Percentiles rank a stretch among this genome's conserved stretches.
phyloP scores from a whole-genome alignment of 1,140 invertebrate genomes.

The Drosophila quadrilineata region DNA sequence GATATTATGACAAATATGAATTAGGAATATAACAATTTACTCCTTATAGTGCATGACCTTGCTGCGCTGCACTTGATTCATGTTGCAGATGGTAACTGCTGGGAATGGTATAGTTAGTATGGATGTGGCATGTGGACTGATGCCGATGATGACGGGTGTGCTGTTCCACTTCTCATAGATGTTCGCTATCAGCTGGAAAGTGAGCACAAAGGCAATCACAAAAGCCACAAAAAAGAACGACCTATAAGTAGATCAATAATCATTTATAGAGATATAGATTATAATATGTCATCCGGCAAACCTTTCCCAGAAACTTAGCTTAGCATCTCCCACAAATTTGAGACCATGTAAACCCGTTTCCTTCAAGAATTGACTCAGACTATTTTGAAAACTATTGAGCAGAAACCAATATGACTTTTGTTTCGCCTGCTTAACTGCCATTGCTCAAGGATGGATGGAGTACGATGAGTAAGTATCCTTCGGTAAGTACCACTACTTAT shows the following conservation, averaged over 20 bases:
- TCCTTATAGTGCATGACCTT: conserved; percentile 52
- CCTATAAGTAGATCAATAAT: conserved; percentile 17
- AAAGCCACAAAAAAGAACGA: conserved; percentile 83
- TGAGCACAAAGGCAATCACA: conserved; percentile 84
- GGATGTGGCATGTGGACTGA: conserved; percentile 85
- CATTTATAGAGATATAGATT: background rate
- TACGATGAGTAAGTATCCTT: background rate
- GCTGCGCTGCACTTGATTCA: conserved; percentile 87
- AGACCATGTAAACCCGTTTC: conserved; percentile 88
- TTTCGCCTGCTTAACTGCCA: conserved; percentile 2
- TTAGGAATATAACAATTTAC: conserved; percentile 25
- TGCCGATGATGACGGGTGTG: conserved; percentile 88
- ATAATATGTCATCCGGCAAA: conserved; percentile 55
- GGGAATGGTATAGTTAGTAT: conserved; percentile 88
- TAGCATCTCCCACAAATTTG: conserved; percentile 87
- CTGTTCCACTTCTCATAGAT: conserved; percentile 87
- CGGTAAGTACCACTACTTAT: background rate
- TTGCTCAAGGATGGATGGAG: too few relatives aligned
- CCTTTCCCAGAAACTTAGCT: conserved; percentile 86
- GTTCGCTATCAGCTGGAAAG: conserved; percentile 86
- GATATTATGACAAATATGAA: background rate
- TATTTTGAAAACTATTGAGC: conserved; percentile 31
- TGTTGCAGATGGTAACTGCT: conserved; percentile 90
- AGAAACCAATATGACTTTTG: conserved; percentile 17
- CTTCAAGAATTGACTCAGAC: conserved; percentile 83